Conservation (phyloP, 2,797 vertebrate genomes). For the Danio choprae region DNA sequence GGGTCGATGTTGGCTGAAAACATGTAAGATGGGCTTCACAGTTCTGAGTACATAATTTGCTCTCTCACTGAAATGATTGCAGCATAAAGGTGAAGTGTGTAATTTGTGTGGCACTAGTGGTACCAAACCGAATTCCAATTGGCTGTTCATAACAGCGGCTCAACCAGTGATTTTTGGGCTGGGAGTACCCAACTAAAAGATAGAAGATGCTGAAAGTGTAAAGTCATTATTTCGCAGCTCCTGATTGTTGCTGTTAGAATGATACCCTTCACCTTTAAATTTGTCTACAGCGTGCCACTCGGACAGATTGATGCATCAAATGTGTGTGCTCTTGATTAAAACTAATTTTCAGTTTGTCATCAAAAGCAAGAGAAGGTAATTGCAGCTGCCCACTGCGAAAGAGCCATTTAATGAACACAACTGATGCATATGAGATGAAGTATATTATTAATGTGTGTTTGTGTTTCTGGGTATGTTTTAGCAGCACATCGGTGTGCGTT, state of each 20-base stretch:
- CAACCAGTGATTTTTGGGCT: neutral
- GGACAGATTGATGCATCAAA: conserved; percentile 34
- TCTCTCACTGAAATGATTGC: conserved; percentile 40
- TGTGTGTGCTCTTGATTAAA: conserved; percentile 11
- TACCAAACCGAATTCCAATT: neutral
- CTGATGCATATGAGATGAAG: conserved; percentile 24
- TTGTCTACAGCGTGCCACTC: conserved; percentile 44
- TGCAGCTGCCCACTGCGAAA: conserved; percentile 23
- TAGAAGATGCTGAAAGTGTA: neutral
- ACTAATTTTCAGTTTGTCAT: neutral
- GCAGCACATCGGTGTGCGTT: conserved; percentile 27
- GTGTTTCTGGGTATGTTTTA: conserved; percentile 30
- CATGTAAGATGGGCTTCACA: conserved; percentile 30
- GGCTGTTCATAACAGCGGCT: conserved; percentile 2
- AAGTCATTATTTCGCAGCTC: neutral
- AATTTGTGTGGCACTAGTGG: neutral
- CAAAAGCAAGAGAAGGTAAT: conserved; percentile 29
- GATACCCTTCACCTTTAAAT: conserved; percentile 17
- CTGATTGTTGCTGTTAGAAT: neutral
- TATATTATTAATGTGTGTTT: conserved; percentile 25
- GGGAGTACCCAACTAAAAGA: neutral
- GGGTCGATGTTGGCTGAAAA: conserved; percentile 13
- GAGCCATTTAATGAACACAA: conserved; percentile 41
- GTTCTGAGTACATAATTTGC: conserved; percentile 42
- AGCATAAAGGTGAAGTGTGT: conserved; percentile 32